A percentile compares a stretch with the other conserved stretches of the same genome.
Conservation (phyloP, 2,888 invertebrate species). For the Machimus atricapillus region DNA sequence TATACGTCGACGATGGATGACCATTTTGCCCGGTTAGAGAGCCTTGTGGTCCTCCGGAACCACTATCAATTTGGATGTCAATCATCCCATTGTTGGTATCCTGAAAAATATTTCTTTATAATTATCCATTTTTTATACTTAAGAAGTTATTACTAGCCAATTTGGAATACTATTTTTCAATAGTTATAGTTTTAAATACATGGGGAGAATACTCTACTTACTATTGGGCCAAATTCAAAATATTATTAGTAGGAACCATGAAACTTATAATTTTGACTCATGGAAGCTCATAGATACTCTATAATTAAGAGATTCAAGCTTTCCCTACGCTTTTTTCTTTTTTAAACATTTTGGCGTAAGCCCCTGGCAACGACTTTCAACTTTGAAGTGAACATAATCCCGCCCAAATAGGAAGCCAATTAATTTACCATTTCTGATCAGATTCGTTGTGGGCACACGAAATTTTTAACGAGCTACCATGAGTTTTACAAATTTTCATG, state of each 20-base stretch:
- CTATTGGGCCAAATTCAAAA: no score
- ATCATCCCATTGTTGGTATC: slow-evolving; percentile 50
- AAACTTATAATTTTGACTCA: no score
- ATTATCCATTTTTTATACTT: neutral
- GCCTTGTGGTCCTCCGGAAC: slow-evolving; percentile 43
- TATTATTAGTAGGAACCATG: no score
- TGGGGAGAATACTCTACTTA: no score
- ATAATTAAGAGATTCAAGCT: no score
- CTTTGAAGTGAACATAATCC: neutral
- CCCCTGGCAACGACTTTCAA: neutral
- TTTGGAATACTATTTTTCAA: no score
- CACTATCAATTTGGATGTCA: slow-evolving; percentile 47
- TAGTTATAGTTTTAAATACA: no score
- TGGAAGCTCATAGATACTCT: no score
- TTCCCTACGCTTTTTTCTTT: neutral
- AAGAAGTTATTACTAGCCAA: no score
- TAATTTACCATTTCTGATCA: neutral
- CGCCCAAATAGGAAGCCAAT: neutral
- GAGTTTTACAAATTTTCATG: neutral
- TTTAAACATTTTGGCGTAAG: neutral
- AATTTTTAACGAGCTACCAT: neutral
- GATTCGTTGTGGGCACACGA: neutral
- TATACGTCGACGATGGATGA: slow-evolving; percentile 20
- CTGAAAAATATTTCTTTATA: slow-evolving; percentile 14
- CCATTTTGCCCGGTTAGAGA: slow-evolving; percentile 24